Evolutionary conservation across 2,797 vertebrate species (phyloP).

Genomic region (Clangula hyemalis): DNA sequence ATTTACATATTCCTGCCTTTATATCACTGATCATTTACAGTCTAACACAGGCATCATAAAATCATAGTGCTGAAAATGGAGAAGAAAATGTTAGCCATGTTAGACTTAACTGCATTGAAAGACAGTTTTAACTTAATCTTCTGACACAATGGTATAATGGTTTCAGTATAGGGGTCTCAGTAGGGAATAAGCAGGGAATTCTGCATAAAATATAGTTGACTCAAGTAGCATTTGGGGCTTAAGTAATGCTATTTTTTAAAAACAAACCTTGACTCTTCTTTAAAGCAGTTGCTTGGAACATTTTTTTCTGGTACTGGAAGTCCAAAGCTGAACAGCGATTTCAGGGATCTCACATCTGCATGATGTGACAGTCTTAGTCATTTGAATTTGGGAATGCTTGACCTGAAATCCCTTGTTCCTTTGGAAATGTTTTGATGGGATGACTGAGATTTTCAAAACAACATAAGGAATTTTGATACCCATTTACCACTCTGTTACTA

Average conservation of each 20-base stretch:
- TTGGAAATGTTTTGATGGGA: neutral
- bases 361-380: neutral
- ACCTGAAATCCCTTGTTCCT: neutral
- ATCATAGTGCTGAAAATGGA: neutral
- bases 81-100: neutral
- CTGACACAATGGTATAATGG: neutral
- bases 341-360: neutral
- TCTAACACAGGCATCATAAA: neutral
- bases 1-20: neutral
- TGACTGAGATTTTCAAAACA: neutral
- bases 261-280: neutral
- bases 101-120: neutral
- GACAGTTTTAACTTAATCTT: neutral
- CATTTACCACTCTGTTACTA: neutral
- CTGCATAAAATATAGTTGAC: neutral
- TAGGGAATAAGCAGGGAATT: neutral
- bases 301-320: neutral
- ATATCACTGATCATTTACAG: neutral
- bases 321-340: neutral
- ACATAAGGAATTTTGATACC: neutral
- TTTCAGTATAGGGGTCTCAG: neutral
- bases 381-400: neutral
- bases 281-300: neutral
- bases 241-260: neutral
- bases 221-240: neutral